Percentiles rank a stretch among this genome's conserved stretches.
Evolutionary conservation across 2,888 invertebrate species (phyloP).

Genomic region (Rhagium mordax): DNA sequence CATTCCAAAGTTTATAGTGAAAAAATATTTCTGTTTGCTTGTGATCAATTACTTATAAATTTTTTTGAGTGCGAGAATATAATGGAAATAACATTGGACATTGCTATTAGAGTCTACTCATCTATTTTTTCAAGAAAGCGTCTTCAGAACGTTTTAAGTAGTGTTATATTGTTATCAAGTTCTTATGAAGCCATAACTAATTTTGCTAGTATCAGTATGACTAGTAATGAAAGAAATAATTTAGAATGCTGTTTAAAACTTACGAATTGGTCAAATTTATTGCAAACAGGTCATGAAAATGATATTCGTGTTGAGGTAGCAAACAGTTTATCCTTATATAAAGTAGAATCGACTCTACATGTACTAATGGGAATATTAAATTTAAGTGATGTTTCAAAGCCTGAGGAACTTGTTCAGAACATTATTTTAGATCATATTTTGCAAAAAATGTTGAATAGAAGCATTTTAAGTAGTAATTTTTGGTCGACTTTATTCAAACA

Average conservation of each 20-base stretch:
- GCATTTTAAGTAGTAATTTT: slow-evolving; percentile 63
- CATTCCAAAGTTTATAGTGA: slow-evolving; percentile 50
- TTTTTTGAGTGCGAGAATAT: slow-evolving; percentile 66
- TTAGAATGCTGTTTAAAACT: slow-evolving; percentile 61
- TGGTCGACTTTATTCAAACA: slow-evolving; percentile 65
- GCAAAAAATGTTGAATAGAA: slow-evolving; percentile 64
- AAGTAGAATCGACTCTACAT: slow-evolving; percentile 63
- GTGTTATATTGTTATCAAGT: slow-evolving; percentile 59
- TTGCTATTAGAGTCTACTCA: slow-evolving; percentile 70
- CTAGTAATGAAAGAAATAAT: slow-evolving; percentile 40
- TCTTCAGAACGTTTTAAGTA: slow-evolving; percentile 66
- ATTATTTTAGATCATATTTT: slow-evolving; percentile 61
- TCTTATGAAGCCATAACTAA: slow-evolving; percentile 61
- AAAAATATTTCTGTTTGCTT: slow-evolving; percentile 66
- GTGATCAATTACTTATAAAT: slow-evolving; percentile 70
- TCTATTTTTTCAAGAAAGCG: slow-evolving; percentile 67
- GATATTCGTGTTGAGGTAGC: slow-evolving; percentile 57
- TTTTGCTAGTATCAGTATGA: slow-evolving; percentile 52
- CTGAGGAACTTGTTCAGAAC: slow-evolving; percentile 54
- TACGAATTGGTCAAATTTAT: slow-evolving; percentile 57
- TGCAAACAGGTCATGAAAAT: slow-evolving; percentile 59
- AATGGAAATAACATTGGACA: slow-evolving; percentile 64
- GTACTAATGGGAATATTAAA: slow-evolving; percentile 61
- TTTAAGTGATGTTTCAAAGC: slow-evolving; percentile 47
- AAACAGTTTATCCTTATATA: slow-evolving; percentile 63